Base-by-base conservation (phyloP, 2,113 vertebrate genomes). In the Nothobranchius kuhntae region DNA sequence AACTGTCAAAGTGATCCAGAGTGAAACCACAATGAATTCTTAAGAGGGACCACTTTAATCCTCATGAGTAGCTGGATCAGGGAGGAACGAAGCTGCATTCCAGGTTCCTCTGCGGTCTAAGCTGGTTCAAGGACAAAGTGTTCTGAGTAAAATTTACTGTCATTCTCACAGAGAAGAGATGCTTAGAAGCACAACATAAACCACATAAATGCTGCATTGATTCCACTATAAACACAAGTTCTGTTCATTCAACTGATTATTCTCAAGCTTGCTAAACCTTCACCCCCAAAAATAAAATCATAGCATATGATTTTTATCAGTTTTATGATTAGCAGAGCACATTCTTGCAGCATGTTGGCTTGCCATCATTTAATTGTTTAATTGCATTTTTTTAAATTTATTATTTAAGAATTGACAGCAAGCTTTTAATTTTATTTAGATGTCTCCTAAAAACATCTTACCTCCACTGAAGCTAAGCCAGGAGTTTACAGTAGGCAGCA, bases 21-120 rank as follows among this genome's bases (percentile, higher is more conserved):
- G 6, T 55, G 38, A 84, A 73, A 60, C 26, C 24, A 46, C 58
- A 53, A 36, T 24, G 48, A 67, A 61, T 51, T 51, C 13, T 59
- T 26, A 55, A 36, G 45, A 65, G 0, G n/a, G 48, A 58, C 52
- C 52, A 26, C 55, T n/a, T 61, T 35, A 69, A 69, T 68, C 38
- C 44, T 58, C n/a, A 17, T 57, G 51, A 61, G 42, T 47, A 61
- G 36, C 56, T 53, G 15, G 7, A 72, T 59, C 4, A 2, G 7
- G 4, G 6, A 0, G 13, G 26, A 30, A 40, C 7, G 50, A 56
- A 35, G 67, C 13, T 66, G 44, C 1, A 66, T 47, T 57, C 42
- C 60, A 71, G 54, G 53, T 67, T 57, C 71, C 11, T 15, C 30
- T 2, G 0, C n/a, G 54, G 30, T 26, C 13, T 4, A 17, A 68